phyloP scores from a whole-genome alignment of 1,140 invertebrate genomes.

The Aphis gossypii region DNA sequence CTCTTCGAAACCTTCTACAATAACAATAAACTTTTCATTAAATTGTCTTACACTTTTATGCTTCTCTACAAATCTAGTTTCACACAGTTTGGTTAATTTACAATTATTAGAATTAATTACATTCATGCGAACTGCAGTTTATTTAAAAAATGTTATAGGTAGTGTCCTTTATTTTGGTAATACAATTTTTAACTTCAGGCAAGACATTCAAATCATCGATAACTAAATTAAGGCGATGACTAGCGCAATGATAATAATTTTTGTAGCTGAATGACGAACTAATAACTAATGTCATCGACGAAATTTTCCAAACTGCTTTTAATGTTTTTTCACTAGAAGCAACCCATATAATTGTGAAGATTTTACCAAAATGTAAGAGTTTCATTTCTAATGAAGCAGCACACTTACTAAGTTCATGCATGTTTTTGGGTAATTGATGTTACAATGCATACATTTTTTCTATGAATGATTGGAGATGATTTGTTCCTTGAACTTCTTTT shows the following conservation, averaged over 20 bases:
- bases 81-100: neutral
- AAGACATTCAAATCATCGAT: constrained; percentile 34
- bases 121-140: neutral
- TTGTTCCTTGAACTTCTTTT: no score
- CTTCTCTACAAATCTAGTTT: neutral
- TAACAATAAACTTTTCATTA: neutral
- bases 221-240: constrained; percentile 63
- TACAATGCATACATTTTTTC: no score
- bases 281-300: no score
- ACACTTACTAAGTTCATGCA: no score
- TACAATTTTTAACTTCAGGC: neutral
- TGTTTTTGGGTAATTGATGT: no score
- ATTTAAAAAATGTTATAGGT: neutral
- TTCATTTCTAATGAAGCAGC: no score
- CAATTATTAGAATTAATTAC: neutral
- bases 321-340: no score
- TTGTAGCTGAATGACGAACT: no score
- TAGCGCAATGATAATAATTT: constrained; percentile 63
- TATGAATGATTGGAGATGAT: no score
- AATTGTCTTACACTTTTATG: constrained; percentile 6
- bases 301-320: no score
- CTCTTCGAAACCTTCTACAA: neutral
- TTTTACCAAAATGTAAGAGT: no score
- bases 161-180: neutral
- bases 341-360: no score